Evolutionary conservation across 2,888 invertebrate species (phyloP).

Genomic region (Drosophila nigritarsus): DNA sequence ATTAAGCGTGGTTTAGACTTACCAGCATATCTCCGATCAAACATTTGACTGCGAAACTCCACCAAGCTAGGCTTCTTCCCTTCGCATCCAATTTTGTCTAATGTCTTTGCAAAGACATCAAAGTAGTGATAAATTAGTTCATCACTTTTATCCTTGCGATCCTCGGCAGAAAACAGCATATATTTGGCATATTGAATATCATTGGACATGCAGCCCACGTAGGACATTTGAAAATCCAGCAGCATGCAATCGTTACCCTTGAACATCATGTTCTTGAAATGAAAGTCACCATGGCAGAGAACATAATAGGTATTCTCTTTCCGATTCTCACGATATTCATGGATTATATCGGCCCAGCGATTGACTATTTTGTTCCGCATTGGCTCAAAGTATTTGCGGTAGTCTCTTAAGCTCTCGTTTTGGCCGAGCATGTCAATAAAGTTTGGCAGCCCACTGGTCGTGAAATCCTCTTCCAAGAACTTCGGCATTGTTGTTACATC

Average conservation of each 20-base stretch:
- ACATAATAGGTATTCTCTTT: slow-evolving; percentile 55
- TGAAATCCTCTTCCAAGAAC: slow-evolving; percentile 25
- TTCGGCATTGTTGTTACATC: slow-evolving; percentile 31
- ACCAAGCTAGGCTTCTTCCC: slow-evolving; percentile 58
- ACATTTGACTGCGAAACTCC: slow-evolving; percentile 54
- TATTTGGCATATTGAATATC: slow-evolving; percentile 68
- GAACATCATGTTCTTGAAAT: slow-evolving; percentile 75
- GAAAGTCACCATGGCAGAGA: slow-evolving; percentile 76
- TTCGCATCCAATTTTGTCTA: slow-evolving; percentile 56
- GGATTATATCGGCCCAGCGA: slow-evolving; percentile 25
- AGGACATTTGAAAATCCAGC: slow-evolving; percentile 71
- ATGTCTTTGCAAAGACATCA: slow-evolving; percentile 50
- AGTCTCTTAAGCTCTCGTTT: slow-evolving; percentile 43
- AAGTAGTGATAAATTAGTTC: slow-evolving; percentile 70
- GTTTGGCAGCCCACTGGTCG: slow-evolving; percentile 37
- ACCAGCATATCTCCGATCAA: slow-evolving; percentile 60
- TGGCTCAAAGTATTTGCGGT: slow-evolving; percentile 56
- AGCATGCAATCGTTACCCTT: slow-evolving; percentile 65
- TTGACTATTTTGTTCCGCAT: slow-evolving; percentile 36
- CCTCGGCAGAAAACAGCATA: slow-evolving; percentile 57
- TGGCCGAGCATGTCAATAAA: slow-evolving; percentile 56
- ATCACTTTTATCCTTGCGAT: slow-evolving; percentile 50
- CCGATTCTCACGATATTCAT: slow-evolving; percentile 55
- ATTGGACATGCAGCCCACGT: slow-evolving; percentile 59
- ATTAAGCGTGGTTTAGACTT: slow-evolving; percentile 28